Evolutionary conservation across 2,888 invertebrate species (phyloP).

Genomic region (Mesochorus sp.): DNA sequence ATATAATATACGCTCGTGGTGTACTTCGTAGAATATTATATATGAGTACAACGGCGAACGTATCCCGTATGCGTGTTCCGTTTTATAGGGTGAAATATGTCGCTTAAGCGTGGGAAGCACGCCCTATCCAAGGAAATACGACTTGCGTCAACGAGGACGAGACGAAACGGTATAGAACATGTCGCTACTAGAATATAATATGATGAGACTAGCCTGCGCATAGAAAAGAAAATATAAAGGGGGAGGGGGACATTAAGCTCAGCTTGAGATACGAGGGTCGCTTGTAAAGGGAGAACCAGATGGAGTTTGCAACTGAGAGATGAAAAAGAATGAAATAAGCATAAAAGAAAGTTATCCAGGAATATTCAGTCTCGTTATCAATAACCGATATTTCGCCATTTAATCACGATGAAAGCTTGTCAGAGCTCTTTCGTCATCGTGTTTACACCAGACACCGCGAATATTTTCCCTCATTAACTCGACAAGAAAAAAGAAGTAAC

Average conservation of each 20-base stretch:
- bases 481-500: not conserved
- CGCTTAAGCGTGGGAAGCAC: conserved; percentile 49
- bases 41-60: conserved; percentile 20
- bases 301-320: not conserved
- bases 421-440: too few relatives aligned
- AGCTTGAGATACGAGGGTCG: conserved; percentile 51
- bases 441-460: not conserved
- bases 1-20: conserved; percentile 27
- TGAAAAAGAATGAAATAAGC: conserved; percentile 6
- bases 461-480: conserved; percentile 1
- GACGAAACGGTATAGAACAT: conserved; percentile 37
- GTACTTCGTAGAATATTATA: conserved; percentile 43
- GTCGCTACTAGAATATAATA: conserved; percentile 51
- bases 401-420: conserved; percentile 28
- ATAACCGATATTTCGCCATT: conserved; percentile 29
- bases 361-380: conserved; percentile 35
- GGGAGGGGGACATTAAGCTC: conserved; percentile 17
- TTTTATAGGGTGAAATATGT: conserved; percentile 58
- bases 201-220: conserved; percentile 37
- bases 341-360: conserved; percentile 47
- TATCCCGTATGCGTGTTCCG: conserved; percentile 39
- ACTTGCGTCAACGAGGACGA: conserved; percentile 33
- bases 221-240: conserved; percentile 32
- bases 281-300: not conserved
- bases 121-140: conserved; percentile 57